Evolutionary conservation across 2,888 invertebrate genomes (phyloP).

Genomic region (Drosophila maculinotata): DNA sequence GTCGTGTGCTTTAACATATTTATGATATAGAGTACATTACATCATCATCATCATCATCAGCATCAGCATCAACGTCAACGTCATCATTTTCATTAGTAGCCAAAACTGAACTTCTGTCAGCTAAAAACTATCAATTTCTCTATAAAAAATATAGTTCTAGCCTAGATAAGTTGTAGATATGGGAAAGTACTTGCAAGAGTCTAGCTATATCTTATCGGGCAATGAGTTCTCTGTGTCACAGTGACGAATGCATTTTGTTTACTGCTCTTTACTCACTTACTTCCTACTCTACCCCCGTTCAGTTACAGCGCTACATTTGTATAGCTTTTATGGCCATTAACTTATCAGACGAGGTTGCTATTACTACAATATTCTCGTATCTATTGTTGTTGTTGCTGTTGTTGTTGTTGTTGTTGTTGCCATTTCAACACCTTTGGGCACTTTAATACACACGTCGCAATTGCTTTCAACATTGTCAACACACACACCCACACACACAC

Average conservation of each 20-base stretch:
- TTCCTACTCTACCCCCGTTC: not conserved
- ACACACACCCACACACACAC: slow-evolving; percentile 3
- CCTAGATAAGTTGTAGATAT: not conserved
- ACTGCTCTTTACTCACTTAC: slow-evolving; percentile 15
- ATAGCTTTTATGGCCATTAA: slow-evolving; percentile 57
- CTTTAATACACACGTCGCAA: slow-evolving; percentile 41
- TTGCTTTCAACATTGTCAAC: slow-evolving; percentile 52
- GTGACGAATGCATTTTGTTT: slow-evolving; percentile 14
- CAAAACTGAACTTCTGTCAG: not conserved
- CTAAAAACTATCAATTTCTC: not conserved
- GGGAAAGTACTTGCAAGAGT: not conserved
- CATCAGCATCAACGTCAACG: slow-evolving; percentile 23
- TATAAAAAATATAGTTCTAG: not conserved
- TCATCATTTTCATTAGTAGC: slow-evolving; percentile 22
- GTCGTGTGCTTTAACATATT: slow-evolving; percentile 28
- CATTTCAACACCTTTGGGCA: slow-evolving; percentile 57
- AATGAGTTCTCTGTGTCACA: slow-evolving; percentile 23
- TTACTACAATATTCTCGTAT: slow-evolving; percentile 37
- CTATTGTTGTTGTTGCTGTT: slow-evolving; percentile 27
- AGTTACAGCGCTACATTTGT: slow-evolving; percentile 21
- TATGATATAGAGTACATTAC: slow-evolving; percentile 39
- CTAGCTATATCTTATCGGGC: slow-evolving; percentile 45
- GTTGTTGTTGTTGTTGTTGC: slow-evolving; percentile 23
- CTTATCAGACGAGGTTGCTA: slow-evolving; percentile 44
- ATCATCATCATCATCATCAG: slow-evolving; percentile 36